A percentile compares a stretch with the other conserved stretches of the same genome.
These are phyloP conservation scores for Netelia fuscicornis DNA, from an alignment of 2,888 invertebrate genomes.

Conservation along the genomic window DNA sequence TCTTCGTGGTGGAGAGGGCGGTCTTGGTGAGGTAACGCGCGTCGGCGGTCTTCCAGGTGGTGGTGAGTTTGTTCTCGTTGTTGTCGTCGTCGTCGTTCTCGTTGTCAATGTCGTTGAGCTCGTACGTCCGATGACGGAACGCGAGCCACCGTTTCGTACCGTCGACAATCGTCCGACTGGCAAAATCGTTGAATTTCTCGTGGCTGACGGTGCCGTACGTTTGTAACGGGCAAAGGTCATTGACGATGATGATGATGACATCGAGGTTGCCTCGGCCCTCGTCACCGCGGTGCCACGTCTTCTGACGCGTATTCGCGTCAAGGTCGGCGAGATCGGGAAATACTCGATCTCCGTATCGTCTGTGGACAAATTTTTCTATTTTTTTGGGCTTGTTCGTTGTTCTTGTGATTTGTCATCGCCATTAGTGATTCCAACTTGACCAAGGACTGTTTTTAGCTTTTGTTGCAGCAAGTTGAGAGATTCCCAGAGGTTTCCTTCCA, in stretches of 20 bases:
- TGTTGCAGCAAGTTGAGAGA: constrained; percentile 66
- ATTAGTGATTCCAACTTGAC: constrained; percentile 39
- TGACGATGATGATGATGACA: constrained; percentile 82
- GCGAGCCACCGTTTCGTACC: constrained; percentile 28
- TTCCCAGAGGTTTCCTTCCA: constrained; percentile 75
- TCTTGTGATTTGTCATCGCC: constrained; percentile 62
- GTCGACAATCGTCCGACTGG: constrained; percentile 43
- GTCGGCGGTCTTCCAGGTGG: constrained; percentile 66
- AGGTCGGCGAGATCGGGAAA: constrained; percentile 92
- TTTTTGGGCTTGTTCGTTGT: constrained; percentile 37
- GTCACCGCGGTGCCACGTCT: constrained; percentile 87
- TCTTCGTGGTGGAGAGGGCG: constrained; percentile 91
- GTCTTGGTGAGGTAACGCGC: constrained; percentile 79
- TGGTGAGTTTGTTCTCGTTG: constrained; percentile 59
- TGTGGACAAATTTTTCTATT: constrained; percentile 86
- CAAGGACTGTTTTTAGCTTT: constrained; percentile 40
- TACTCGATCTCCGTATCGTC: constrained; percentile 93
- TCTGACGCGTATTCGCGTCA: constrained; percentile 92
- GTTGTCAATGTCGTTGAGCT: constrained; percentile 48
- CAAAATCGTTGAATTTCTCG: constrained; percentile 79
- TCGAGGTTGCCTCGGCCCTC: constrained; percentile 74
- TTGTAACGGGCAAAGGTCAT: constrained; percentile 88
- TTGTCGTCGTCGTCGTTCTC: constrained; percentile 54
- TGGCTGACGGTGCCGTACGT: constrained; percentile 87
- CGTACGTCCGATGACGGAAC: constrained; percentile 39